A percentile compares a stretch with the other conserved stretches of the same genome.
These are phyloP conservation scores for Girardinus metallicus DNA, from an alignment of 2,797 vertebrate genomes.

Conservation along the genomic window DNA sequence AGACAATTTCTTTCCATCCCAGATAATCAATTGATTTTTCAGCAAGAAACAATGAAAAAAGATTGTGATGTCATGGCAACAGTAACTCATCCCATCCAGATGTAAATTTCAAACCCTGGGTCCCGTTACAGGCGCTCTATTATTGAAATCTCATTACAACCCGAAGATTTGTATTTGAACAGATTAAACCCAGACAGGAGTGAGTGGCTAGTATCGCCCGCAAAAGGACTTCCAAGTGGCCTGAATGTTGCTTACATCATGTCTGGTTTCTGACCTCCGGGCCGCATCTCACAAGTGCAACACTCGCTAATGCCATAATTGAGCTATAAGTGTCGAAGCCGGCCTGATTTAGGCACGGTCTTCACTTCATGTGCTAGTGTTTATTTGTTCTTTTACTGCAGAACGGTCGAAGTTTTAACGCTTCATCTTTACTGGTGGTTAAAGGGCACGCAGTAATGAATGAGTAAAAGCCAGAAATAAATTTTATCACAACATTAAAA, in stretches of 20 bases:
- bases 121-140: neutral
- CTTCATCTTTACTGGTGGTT: neutral
- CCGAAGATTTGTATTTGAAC: neutral
- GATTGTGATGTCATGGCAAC: neutral
- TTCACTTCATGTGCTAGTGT: neutral
- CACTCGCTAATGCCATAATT: neutral
- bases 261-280: constrained; percentile 3
- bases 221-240: neutral
- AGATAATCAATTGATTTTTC: neutral
- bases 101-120: neutral
- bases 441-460: neutral
- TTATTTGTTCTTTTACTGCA: neutral
- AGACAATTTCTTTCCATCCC: neutral
- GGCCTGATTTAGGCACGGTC: neutral
- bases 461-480: neutral
- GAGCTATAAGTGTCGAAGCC: constrained; percentile 1
- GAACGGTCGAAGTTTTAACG: neutral
- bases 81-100: neutral
- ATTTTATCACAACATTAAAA: neutral
- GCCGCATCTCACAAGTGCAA: neutral
- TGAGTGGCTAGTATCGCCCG: neutral
- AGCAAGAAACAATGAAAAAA: neutral
- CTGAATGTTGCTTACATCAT: neutral
- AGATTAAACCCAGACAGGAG: neutral
- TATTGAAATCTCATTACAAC: neutral